Evolutionary conservation across 2,888 invertebrate species (phyloP).

Genomic region (Phoronis australis): DNA sequence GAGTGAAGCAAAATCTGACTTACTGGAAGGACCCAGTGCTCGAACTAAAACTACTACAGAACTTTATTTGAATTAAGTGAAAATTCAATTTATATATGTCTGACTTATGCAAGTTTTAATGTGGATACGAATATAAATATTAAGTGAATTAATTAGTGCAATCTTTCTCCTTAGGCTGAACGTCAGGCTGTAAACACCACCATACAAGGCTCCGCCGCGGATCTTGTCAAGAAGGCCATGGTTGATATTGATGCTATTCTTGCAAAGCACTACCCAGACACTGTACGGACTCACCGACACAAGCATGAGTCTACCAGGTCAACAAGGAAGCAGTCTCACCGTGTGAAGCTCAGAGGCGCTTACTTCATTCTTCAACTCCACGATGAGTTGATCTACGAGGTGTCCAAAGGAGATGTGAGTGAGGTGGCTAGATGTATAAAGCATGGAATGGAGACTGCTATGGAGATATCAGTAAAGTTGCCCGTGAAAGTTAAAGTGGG

Average conservation of each 20-base stretch:
- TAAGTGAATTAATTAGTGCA: no score
- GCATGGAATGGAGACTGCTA: constrained; percentile 73
- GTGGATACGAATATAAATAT: no score
- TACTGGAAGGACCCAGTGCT: no score
- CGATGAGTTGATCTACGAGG: constrained; percentile 93
- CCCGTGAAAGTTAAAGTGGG: constrained; percentile 84
- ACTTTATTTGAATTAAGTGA: no score
- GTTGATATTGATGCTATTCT: constrained; percentile 66
- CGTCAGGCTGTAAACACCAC: constrained; percentile 94
- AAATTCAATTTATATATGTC: no score
- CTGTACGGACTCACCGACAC: constrained; percentile 20
- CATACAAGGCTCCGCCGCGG: constrained; percentile 95
- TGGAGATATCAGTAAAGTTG: constrained; percentile 69
- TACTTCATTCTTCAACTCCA: constrained; percentile 82
- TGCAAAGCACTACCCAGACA: constrained; percentile 52
- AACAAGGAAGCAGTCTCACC: no score
- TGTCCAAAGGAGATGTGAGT: constrained; percentile 57
- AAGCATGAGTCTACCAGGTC: no score
- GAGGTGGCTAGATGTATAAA: constrained; percentile 60
- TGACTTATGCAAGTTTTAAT: no score
- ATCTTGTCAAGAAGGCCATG: constrained; percentile 89
- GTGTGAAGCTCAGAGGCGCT: constrained; percentile 46
- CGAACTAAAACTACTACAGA: no score
- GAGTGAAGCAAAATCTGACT: no score
- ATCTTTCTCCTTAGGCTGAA: constrained; percentile 76